These are phyloP conservation scores for Sesia apiformis DNA, from an alignment of 2,888 invertebrate genomes.

Conservation along the genomic window DNA sequence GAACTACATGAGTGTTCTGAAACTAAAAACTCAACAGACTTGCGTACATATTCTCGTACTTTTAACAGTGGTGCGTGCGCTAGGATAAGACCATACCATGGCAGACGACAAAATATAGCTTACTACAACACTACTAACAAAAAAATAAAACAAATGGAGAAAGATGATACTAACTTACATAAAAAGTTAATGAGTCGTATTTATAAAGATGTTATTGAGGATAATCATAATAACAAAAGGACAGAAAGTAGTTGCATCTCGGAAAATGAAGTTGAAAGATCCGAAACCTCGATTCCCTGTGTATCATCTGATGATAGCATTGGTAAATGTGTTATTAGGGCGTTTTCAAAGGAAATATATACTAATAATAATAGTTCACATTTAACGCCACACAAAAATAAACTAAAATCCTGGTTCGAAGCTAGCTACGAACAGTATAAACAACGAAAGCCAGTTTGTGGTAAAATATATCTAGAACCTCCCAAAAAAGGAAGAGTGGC, in stretches of 20 bases:
- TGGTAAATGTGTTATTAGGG: no score
- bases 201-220: not conserved
- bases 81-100: slow-evolving; percentile 29
- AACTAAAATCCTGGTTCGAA: slow-evolving; percentile 49
- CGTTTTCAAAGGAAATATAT: no score
- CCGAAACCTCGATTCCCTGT: not conserved
- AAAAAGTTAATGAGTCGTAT: slow-evolving; percentile 24
- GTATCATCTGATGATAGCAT: no score
- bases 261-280: not conserved
- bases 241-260: not conserved
- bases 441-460: slow-evolving; percentile 17
- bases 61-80: slow-evolving; percentile 20
- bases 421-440: slow-evolving; percentile 46
- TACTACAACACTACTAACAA: slow-evolving; percentile 39
- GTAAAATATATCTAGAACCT: slow-evolving; percentile 31
- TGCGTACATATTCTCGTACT: no score
- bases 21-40: no score
- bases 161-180: slow-evolving; percentile 37
- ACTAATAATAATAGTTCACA: no score
- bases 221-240: not conserved
- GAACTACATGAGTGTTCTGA: no score
- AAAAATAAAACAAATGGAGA: slow-evolving; percentile 48
- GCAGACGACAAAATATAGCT: slow-evolving; percentile 33
- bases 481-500: slow-evolving; percentile 40
- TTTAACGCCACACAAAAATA: slow-evolving; percentile 4